phyloP scores from a whole-genome alignment of 30 jellyfish, hydroid and myxozoan species.

The Aurelia sp. region DNA sequence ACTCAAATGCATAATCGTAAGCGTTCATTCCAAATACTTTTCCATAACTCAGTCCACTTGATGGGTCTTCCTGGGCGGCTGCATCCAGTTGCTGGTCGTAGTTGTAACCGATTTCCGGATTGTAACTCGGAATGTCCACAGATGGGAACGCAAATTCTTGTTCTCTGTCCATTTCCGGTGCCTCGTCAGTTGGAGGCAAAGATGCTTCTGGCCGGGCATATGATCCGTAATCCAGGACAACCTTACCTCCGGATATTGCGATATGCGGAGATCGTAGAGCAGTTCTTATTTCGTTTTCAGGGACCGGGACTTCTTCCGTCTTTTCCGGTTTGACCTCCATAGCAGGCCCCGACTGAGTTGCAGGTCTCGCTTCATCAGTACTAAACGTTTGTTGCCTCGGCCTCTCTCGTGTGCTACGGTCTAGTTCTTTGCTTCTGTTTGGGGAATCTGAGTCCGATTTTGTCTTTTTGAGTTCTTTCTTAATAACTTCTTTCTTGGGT shows the following conservation, averaged over 20 bases:
- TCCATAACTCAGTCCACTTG: constrained; percentile 91
- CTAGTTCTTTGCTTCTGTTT: constrained; percentile 4
- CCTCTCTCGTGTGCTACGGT: neutral
- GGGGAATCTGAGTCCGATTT: neutral
- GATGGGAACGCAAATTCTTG: constrained; percentile 15
- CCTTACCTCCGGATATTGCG: constrained; percentile 60
- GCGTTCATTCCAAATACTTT: constrained; percentile 96
- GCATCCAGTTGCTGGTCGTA: constrained; percentile 47
- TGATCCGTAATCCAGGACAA: constrained; percentile 51
- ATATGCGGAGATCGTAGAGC: constrained; percentile 67
- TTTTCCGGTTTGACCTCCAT: neutral
- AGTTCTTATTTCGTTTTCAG: constrained; percentile 31
- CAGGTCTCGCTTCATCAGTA: neutral
- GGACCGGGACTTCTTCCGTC: constrained; percentile 32
- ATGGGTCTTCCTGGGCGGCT: constrained; percentile 27
- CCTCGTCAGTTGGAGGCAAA: constrained; percentile 7
- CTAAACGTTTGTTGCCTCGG: neutral
- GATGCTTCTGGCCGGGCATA: constrained; percentile 10
- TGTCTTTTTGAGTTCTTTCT: neutral
- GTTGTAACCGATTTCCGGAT: constrained; percentile 36
- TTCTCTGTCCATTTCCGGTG: constrained; percentile 14
- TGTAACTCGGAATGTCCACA: constrained; percentile 23
- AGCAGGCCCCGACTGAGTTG: neutral
- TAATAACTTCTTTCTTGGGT: neutral
- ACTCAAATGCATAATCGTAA: constrained; percentile 89